These are phyloP conservation scores for Diprion similis DNA, from an alignment of 1,140 invertebrate genomes.

Conservation along the genomic window DNA sequence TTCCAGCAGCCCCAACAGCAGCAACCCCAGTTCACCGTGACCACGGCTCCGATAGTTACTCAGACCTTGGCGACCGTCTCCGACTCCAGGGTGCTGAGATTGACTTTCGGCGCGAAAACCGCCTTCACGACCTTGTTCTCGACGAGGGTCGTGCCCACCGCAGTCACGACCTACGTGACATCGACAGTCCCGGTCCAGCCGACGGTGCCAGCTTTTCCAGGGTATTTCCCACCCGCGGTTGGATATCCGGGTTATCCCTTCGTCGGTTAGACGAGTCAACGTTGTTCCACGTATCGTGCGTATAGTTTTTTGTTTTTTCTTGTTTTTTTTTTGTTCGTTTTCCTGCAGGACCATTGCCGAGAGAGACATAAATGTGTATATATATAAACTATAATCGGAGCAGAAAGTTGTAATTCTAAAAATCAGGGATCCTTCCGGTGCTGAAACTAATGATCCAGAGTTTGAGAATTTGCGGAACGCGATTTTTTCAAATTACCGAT, in stretches of 20 bases:
- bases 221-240: slow-evolving; percentile 77
- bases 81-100: slow-evolving; percentile 80
- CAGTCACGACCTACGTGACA: slow-evolving; percentile 82
- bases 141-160: slow-evolving; percentile 83
- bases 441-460: too few relatives aligned
- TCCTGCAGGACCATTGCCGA: too few relatives aligned
- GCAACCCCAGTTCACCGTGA: slow-evolving; percentile 77
- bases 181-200: slow-evolving; percentile 78
- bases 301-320: too few relatives aligned
- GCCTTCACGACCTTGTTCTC: slow-evolving; percentile 86
- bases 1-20: slow-evolving; percentile 61
- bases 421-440: too few relatives aligned
- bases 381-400: too few relatives aligned
- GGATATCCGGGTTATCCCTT: slow-evolving; percentile 74
- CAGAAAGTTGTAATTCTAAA: too few relatives aligned
- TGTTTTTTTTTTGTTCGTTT: too few relatives aligned
- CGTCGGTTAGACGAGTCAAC: slow-evolving; percentile 67
- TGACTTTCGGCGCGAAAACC: slow-evolving; percentile 89
- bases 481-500: too few relatives aligned
- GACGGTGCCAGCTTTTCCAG: slow-evolving; percentile 70
- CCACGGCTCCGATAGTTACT: slow-evolving; percentile 81
- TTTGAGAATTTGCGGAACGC: too few relatives aligned
- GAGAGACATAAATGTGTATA: too few relatives aligned
- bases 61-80: slow-evolving; percentile 82
- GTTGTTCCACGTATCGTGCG: not conserved